Evolutionary conservation across 2,797 vertebrate species (phyloP).

Genomic region (Lithobates sylvaticus): DNA sequence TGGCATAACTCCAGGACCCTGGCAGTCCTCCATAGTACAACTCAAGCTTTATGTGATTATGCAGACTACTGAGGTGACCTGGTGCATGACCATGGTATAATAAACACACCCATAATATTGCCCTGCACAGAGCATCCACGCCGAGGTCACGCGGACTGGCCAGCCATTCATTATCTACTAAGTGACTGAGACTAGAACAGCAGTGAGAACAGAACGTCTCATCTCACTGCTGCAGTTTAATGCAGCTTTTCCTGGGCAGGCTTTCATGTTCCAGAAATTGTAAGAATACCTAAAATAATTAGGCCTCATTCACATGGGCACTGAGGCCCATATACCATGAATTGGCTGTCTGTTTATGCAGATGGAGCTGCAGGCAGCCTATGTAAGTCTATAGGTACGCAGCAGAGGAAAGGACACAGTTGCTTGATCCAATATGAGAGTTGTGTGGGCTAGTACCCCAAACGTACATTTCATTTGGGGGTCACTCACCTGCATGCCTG

Average conservation of each 20-base stretch:
- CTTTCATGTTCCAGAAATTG: not conserved
- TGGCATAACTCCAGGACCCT: not conserved
- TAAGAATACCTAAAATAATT: too few relatives aligned
- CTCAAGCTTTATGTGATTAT: too few relatives aligned
- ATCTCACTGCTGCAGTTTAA: not conserved
- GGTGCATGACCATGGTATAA: not conserved
- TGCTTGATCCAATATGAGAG: too few relatives aligned
- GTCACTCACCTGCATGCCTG: too few relatives aligned
- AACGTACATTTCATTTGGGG: too few relatives aligned
- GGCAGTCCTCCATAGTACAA: not conserved
- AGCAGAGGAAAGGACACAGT: too few relatives aligned
- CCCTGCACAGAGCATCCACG: not conserved
- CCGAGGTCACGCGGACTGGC: not conserved
- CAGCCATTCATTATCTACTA: conserved; percentile 37
- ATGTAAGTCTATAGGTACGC: too few relatives aligned
- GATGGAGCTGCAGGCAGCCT: too few relatives aligned
- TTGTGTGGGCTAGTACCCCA: too few relatives aligned
- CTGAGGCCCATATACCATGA: too few relatives aligned
- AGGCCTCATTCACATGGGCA: too few relatives aligned
- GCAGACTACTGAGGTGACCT: not conserved
- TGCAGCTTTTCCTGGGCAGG: not conserved
- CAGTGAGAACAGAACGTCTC: not conserved
- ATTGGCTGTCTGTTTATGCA: too few relatives aligned
- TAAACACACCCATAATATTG: conserved; percentile 33
- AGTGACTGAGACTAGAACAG: not conserved